A percentile compares a stretch with the other conserved stretches of the same genome.
phyloP scores from a whole-genome alignment of 2,113 vertebrate genomes.

The Phylloscopus whistleri region DNA sequence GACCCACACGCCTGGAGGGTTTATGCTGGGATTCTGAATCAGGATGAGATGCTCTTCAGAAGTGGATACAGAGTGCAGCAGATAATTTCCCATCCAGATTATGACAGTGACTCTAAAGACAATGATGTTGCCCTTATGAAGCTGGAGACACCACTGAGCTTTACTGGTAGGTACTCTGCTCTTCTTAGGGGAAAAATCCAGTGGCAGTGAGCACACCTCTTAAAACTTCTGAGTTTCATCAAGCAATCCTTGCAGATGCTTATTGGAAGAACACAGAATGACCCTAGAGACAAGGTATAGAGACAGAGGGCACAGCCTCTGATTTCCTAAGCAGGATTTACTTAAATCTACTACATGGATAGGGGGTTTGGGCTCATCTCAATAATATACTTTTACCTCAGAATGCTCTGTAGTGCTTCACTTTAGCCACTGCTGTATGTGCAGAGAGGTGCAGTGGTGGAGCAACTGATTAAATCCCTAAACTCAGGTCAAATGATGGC shows the following conservation, averaged over 20 bases:
- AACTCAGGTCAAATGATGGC: background rate
- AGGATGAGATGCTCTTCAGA: background rate
- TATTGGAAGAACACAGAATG: background rate
- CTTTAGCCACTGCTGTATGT: background rate
- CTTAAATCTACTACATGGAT: background rate
- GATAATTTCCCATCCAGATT: slow-evolving; percentile 72
- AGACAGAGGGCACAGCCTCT: background rate
- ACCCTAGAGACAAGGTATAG: background rate
- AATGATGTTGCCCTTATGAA: slow-evolving; percentile 80
- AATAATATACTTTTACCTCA: background rate
- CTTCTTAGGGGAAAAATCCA: background rate
- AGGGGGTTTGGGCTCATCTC: background rate
- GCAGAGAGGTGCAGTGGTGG: background rate
- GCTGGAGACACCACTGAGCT: slow-evolving; percentile 50
- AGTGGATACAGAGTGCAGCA: slow-evolving; percentile 15
- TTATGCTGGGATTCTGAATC: slow-evolving; percentile 66
- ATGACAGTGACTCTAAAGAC: slow-evolving; percentile 72
- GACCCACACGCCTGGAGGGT: slow-evolving; percentile 51
- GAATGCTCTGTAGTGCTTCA: background rate
- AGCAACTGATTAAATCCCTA: background rate
- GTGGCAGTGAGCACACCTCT: background rate
- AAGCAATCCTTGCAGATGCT: background rate
- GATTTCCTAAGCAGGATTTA: background rate
- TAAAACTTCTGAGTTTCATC: background rate
- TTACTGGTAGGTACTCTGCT: slow-evolving; percentile 49